phyloP scores from a whole-genome alignment of 2,113 vertebrate genomes.

The Ptilorrhoa leucosticta region DNA sequence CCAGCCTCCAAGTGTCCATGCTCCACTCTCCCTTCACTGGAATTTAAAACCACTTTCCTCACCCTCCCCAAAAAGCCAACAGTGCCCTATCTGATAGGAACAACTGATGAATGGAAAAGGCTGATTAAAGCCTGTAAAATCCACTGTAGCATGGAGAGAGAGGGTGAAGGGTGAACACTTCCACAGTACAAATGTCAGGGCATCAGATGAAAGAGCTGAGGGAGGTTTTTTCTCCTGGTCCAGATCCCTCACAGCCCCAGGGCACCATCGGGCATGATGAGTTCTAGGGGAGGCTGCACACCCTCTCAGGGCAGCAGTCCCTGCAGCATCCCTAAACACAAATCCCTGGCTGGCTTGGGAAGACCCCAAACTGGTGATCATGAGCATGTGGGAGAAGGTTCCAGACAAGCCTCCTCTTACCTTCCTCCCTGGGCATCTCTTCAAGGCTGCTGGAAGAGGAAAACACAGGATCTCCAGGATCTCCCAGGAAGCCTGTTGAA shows the following conservation, averaged over 20 bases:
- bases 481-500: background rate
- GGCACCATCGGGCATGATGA: fast-evolving
- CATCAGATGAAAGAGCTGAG: background rate
- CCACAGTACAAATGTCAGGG: background rate
- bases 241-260: background rate
- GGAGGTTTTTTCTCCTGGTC: background rate
- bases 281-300: background rate
- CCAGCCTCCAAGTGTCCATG: fast-evolving
- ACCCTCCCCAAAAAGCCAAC: background rate
- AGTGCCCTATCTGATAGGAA: background rate
- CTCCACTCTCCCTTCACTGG: fast-evolving
- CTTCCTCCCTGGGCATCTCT: background rate
- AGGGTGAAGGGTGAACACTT: background rate
- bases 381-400: fast-evolving
- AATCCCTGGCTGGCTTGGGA: background rate
- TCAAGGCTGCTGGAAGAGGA: background rate
- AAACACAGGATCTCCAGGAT: fast-evolving
- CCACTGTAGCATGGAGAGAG: background rate
- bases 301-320: background rate
- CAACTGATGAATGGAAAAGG: background rate
- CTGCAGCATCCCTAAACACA: background rate
- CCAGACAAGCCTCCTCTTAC: background rate
- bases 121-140: background rate
- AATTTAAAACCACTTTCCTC: background rate
- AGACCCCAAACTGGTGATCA: background rate